Percentiles rank a stretch among this genome's conserved stretches.
phyloP scores from a whole-genome alignment of 92 coral and sea anemone genomes.

The Paragorgia papillata region DNA sequence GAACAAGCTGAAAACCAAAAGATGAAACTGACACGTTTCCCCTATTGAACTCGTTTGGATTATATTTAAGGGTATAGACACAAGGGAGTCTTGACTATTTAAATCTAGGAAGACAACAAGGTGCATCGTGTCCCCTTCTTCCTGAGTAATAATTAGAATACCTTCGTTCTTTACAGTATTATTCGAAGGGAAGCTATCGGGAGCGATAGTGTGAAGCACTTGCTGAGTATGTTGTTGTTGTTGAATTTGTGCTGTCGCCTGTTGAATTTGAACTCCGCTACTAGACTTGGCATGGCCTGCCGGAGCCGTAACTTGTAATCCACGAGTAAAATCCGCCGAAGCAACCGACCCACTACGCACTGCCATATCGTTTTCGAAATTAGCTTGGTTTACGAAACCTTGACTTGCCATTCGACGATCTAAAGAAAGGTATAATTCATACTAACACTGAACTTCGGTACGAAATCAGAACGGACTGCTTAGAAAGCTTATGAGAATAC shows the following conservation, averaged over 20 bases:
- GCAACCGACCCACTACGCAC: conserved; percentile 34
- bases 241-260: conserved; percentile 33
- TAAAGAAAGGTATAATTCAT: conserved; percentile 39
- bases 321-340: conserved; percentile 34
- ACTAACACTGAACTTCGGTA: conserved; percentile 14
- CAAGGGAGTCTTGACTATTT: not conserved
- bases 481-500: not conserved
- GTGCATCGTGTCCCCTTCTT: not conserved
- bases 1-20: not conserved
- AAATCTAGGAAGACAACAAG: not conserved
- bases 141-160: conserved; percentile 37
- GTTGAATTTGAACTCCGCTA: conserved; percentile 38
- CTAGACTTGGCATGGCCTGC: conserved; percentile 45
- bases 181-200: conserved; percentile 47
- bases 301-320: conserved; percentile 39
- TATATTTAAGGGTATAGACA: not conserved
- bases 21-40: not conserved
- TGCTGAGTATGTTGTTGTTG: conserved; percentile 26
- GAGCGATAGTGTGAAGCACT: conserved; percentile 45
- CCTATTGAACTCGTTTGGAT: no score
- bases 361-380: conserved; percentile 44
- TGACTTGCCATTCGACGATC: conserved; percentile 45
- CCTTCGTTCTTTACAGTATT: conserved; percentile 47
- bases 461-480: conserved; percentile 11
- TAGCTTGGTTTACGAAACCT: conserved; percentile 43